Conservation (phyloP, 2,113 vertebrate genomes). For the Lepisosteus osseus region DNA sequence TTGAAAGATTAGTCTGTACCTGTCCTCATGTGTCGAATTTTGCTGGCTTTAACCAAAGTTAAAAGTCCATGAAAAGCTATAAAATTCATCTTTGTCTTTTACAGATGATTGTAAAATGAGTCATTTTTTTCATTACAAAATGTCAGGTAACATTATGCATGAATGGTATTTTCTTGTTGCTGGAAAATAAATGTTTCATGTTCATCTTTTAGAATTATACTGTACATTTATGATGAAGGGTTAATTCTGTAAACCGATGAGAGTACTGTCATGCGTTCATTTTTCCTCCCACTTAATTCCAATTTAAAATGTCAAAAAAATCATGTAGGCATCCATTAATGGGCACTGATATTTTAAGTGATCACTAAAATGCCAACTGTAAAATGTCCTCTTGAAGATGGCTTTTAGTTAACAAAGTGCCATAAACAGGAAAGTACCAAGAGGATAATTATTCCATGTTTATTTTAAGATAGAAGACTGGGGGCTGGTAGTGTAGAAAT, state of each 20-base stretch:
- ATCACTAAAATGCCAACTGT: slow-evolving; percentile 34
- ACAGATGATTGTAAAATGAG: slow-evolving; percentile 21
- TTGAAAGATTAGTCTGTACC: background rate
- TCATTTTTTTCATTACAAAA: slow-evolving; percentile 44
- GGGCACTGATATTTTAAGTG: slow-evolving; percentile 34
- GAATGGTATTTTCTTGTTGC: background rate
- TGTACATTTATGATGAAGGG: slow-evolving; percentile 35
- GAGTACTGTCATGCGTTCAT: slow-evolving; percentile 44
- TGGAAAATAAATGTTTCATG: background rate
- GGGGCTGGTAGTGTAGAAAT: no score
- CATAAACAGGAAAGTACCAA: no score
- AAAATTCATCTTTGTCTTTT: background rate
- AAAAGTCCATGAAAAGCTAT: background rate
- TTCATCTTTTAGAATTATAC: background rate
- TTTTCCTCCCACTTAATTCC: slow-evolving; percentile 40
- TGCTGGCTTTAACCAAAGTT: slow-evolving; percentile 53
- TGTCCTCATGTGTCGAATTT: slow-evolving; percentile 38
- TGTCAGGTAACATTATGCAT: background rate
- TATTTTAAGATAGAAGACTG: no score
- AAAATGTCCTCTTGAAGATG: slow-evolving; percentile 11
- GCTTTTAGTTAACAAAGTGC: slow-evolving; percentile 30
- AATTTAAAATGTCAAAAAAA: slow-evolving; percentile 36
- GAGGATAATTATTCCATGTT: no score
- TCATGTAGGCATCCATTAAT: slow-evolving; percentile 38
- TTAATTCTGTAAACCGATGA: slow-evolving; percentile 41